These are phyloP conservation scores for Scolopax bukidnonensis DNA, from an alignment of 2,797 vertebrate species.

Conservation along the genomic window DNA sequence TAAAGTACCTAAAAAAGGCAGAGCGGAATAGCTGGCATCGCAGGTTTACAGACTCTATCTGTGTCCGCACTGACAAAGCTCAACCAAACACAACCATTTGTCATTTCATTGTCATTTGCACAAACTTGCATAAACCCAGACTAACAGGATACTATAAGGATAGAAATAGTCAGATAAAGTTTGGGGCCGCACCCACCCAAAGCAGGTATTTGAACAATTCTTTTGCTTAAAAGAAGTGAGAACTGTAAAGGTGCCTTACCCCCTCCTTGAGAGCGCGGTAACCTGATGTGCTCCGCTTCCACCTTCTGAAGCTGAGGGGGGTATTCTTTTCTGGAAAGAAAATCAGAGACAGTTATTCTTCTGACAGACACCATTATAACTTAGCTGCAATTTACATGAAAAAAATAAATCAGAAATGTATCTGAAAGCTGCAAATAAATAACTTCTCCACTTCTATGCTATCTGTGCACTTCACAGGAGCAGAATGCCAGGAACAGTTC, in stretches of 20 bases:
- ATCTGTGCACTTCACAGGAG: background rate
- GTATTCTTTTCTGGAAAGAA: slow-evolving; percentile 86
- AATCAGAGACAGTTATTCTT: slow-evolving; percentile 46
- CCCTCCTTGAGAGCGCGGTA: slow-evolving; percentile 83
- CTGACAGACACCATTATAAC: background rate
- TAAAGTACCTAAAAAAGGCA: background rate
- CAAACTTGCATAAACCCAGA: background rate
- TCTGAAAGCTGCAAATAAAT: background rate
- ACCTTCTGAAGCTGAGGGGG: slow-evolving; percentile 83
- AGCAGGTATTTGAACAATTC: background rate
- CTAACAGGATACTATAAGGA: background rate
- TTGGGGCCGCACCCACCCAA: background rate
- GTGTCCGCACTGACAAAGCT: background rate
- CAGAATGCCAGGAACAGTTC: background rate
- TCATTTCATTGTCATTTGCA: background rate
- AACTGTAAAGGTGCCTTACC: slow-evolving; percentile 79
- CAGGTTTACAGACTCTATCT: background rate
- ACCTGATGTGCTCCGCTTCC: slow-evolving; percentile 85
- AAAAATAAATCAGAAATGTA: background rate
- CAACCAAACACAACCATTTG: background rate
- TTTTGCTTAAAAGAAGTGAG: background rate
- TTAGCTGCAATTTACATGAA: background rate
- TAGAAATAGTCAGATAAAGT: background rate
- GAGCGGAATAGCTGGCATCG: background rate
- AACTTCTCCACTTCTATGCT: background rate